Conservation (phyloP, 2,797 vertebrate species). For the Schizopygopsis pylzovi region DNA sequence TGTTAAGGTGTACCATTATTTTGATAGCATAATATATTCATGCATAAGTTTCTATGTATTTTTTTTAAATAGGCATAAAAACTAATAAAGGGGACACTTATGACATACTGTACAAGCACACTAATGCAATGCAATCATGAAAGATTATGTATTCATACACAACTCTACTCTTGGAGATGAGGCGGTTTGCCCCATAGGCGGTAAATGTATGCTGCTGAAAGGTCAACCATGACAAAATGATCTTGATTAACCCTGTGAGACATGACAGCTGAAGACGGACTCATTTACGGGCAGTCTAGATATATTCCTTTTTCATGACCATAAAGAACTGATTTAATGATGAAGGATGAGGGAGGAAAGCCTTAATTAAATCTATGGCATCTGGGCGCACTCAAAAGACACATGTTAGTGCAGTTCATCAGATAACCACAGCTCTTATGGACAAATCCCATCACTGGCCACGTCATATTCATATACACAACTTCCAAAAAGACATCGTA, state of each 20-base stretch:
- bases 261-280: constrained; percentile 38
- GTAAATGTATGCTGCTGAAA: constrained; percentile 40
- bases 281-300: constrained; percentile 38
- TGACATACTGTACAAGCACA: neutral
- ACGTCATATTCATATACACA: neutral
- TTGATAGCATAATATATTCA: neutral
- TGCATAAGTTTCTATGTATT: neutral
- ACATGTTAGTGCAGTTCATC: constrained; percentile 2
- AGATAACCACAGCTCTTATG: neutral
- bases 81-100: neutral
- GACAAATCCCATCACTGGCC: neutral
- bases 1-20: neutral
- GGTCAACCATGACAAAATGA: constrained; percentile 52
- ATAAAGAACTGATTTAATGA: constrained; percentile 8
- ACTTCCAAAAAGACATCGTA: neutral
- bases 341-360: constrained; percentile 1
- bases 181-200: constrained; percentile 5
- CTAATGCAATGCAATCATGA: constrained; percentile 1
- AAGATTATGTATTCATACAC: constrained; percentile 27
- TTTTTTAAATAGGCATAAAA: neutral
- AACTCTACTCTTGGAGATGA: constrained; percentile 12
- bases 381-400: constrained; percentile 25
- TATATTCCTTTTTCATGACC: constrained; percentile 12
- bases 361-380: constrained; percentile 14
- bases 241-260: constrained; percentile 48